These are phyloP conservation scores for Meandrusa payeni DNA, from an alignment of 2,888 invertebrate species.

Conservation along the genomic window DNA sequence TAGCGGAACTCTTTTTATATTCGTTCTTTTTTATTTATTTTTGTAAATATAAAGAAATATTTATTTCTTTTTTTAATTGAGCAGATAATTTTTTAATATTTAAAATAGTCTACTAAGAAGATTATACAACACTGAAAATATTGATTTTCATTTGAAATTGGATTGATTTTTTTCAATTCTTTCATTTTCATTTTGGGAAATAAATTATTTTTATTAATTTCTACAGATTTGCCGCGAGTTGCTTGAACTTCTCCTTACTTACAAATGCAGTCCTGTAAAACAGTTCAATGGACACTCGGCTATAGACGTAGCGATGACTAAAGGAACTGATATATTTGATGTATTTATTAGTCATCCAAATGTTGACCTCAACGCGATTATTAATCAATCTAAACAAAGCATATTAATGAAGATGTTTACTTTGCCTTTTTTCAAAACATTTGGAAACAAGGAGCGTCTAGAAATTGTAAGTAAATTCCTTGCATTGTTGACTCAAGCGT, in stretches of 20 bases:
- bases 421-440: conserved; percentile 43
- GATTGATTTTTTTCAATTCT: too few species aligned
- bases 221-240: conserved; percentile 46
- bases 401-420: conserved; percentile 59
- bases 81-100: too few species aligned
- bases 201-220: neutral
- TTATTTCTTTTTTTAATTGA: too few species aligned
- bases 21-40: too few species aligned
- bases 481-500: too few species aligned
- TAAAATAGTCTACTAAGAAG: too few species aligned
- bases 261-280: conserved; percentile 44
- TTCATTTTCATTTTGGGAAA: too few species aligned
- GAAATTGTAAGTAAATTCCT: conserved; percentile 51
- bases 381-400: conserved; percentile 54
- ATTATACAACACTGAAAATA: too few species aligned
- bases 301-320: conserved; percentile 49
- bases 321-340: conserved; percentile 42
- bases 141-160: too few species aligned
- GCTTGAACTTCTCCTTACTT: conserved; percentile 51
- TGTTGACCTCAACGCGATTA: conserved; percentile 52
- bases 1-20: too few species aligned
- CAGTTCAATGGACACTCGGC: conserved; percentile 55
- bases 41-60: too few species aligned
- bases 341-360: conserved; percentile 50
- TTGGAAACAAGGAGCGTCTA: conserved; percentile 40